Evolutionary conservation across 2,113 vertebrate genomes (phyloP).

Genomic region (Cavia porcellus): DNA sequence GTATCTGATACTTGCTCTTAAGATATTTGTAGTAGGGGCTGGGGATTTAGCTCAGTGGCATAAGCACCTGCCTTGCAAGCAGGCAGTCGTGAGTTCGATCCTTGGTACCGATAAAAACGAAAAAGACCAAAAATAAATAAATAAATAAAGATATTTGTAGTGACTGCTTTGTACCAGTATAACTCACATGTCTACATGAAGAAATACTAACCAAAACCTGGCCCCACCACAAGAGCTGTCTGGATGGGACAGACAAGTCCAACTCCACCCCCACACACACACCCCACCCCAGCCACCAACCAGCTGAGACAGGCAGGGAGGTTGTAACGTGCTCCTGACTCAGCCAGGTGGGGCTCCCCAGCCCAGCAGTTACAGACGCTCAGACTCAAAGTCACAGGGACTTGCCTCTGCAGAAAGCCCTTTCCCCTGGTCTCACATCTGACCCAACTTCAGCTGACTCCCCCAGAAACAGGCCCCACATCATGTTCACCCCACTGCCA

Average conservation of each 20-base stretch:
- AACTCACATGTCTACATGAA: slow-evolving; percentile 19
- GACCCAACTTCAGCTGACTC: not conserved
- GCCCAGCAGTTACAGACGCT: not conserved
- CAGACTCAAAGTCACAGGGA: not conserved
- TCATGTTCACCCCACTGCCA: not conserved
- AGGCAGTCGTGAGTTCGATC: too few relatives aligned
- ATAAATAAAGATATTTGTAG: not conserved
- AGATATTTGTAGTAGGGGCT: not conserved
- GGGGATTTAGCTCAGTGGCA: too few relatives aligned
- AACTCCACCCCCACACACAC: not conserved
- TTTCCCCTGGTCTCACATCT: not conserved
- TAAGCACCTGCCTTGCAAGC: too few relatives aligned
- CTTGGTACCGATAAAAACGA: too few relatives aligned
- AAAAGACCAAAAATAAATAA: too few relatives aligned
- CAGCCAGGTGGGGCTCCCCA: not conserved
- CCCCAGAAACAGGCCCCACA: slow-evolving; percentile 2
- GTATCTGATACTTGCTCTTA: not conserved
- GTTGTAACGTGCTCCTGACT: slow-evolving; percentile 29
- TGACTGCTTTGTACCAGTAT: not conserved
- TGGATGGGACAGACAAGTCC: not conserved
- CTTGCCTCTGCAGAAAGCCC: not conserved
- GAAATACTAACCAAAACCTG: slow-evolving; percentile 38
- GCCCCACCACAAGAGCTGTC: not conserved
- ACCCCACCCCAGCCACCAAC: not conserved
- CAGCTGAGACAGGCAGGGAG: not conserved